A percentile compares a stretch with the other conserved stretches of the same genome.
Evolutionary conservation across 2,113 vertebrate genomes (phyloP).

Genomic region (Podocnemis expansa): DNA sequence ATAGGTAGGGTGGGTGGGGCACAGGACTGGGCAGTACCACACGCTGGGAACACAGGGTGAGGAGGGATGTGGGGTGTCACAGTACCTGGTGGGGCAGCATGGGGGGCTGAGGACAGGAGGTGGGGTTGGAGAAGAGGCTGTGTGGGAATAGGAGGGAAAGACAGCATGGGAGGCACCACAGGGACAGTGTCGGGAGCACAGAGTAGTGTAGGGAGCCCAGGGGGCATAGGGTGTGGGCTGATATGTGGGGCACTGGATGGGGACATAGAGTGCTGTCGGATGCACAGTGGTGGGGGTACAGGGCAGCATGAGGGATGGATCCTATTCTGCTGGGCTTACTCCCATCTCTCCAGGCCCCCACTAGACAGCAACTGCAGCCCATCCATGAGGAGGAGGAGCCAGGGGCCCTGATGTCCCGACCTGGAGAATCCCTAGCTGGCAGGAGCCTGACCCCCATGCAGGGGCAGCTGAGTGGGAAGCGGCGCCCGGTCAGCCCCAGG

Average conservation of each 20-base stretch:
- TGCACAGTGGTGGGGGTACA: too few species aligned
- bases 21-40: too few species aligned
- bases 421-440: neutral
- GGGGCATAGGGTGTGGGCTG: too few species aligned
- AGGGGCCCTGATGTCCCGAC: neutral
- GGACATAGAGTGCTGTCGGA: too few species aligned
- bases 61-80: too few species aligned
- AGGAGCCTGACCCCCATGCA: neutral
- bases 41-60: neutral
- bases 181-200: too few species aligned
- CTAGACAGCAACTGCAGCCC: neutral
- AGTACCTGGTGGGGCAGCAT: too few species aligned
- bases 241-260: too few species aligned
- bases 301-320: neutral
- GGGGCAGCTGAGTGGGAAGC: neutral
- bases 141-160: too few species aligned
- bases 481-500: neutral
- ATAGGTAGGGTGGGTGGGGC: neutral
- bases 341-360: neutral
- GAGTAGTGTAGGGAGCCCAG: too few species aligned
- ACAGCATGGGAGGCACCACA: too few species aligned
- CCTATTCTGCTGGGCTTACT: neutral
- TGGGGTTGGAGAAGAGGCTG: too few species aligned
- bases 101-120: neutral
- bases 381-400: neutral